Evolutionary conservation across 1,140 invertebrate species (phyloP).

Genomic region (Neoseiulus cucumeris): DNA sequence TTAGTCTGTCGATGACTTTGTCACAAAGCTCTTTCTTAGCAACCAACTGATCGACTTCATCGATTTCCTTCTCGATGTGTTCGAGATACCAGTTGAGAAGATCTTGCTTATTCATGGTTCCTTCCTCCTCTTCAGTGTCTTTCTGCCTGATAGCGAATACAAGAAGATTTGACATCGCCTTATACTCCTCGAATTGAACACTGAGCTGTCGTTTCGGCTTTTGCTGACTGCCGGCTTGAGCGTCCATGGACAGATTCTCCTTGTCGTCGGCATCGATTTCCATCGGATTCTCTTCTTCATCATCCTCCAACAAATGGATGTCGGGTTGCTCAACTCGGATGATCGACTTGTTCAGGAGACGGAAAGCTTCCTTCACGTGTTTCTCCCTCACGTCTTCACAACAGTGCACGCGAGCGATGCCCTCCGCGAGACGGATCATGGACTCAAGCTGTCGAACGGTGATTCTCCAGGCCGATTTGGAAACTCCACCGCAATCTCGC

Average conservation of each 20-base stretch:
- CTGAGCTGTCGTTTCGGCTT: slow-evolving; percentile 57
- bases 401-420: slow-evolving; percentile 86
- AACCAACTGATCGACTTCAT: slow-evolving; percentile 70
- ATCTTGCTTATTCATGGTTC: slow-evolving; percentile 54
- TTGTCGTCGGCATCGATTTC: slow-evolving; percentile 13
- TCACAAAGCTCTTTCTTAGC: slow-evolving; percentile 76
- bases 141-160: slow-evolving; percentile 66
- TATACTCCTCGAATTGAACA: slow-evolving; percentile 86
- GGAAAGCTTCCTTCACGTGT: slow-evolving; percentile 83
- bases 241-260: slow-evolving; percentile 12
- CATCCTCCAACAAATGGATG: slow-evolving; percentile 63
- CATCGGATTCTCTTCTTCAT: slow-evolving; percentile 25
- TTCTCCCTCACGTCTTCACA: slow-evolving; percentile 58
- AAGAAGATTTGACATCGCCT: slow-evolving; percentile 71
- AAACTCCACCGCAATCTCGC: slow-evolving; percentile 49
- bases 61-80: slow-evolving; percentile 63
- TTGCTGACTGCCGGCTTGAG: slow-evolving; percentile 12
- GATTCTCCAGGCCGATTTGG: slow-evolving; percentile 66
- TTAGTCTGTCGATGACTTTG: slow-evolving; percentile 80
- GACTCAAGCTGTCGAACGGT: slow-evolving; percentile 98
- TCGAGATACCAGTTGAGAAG: slow-evolving; percentile 79
- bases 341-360: slow-evolving; percentile 92
- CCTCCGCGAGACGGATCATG: slow-evolving; percentile 86
- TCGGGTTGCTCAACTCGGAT: slow-evolving; percentile 94
- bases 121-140: slow-evolving; percentile 43